Evolutionary conservation across 2,888 invertebrate genomes (phyloP).

Genomic region (Euphydryas editha): DNA sequence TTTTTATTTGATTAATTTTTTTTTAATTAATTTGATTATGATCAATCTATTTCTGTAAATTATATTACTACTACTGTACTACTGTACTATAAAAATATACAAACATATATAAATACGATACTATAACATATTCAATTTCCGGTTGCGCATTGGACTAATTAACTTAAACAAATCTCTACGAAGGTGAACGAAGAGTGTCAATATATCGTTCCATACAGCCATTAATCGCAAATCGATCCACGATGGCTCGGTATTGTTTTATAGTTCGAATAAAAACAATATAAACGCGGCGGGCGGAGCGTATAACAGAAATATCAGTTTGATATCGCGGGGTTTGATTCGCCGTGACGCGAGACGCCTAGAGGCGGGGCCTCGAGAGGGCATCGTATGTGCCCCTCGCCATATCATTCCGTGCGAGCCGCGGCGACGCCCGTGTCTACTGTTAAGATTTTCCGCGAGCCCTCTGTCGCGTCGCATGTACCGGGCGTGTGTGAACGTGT

Average conservation of each 20-base stretch:
- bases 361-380: conserved; percentile 75
- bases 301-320: conserved; percentile 77
- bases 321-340: conserved; percentile 80
- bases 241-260: conserved; percentile 64
- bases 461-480: conserved; percentile 53
- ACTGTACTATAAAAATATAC: no score
- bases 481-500: conserved; percentile 66
- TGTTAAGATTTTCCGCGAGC: conserved; percentile 34
- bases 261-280: conserved; percentile 81
- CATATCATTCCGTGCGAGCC: conserved; percentile 72
- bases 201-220: conserved; percentile 18
- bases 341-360: conserved; percentile 77
- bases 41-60: no score
- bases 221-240: conserved; percentile 36
- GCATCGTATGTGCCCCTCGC: conserved; percentile 48
- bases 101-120: not conserved
- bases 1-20: no score
- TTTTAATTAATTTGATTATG: no score
- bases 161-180: conserved; percentile 8
- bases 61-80: no score
- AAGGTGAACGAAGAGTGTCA: conserved; percentile 4
- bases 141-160: conserved; percentile 15
- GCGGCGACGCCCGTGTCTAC: conserved; percentile 58
- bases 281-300: conserved; percentile 75
- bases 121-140: conserved; percentile 14